These are phyloP conservation scores for Petrocephalus zakoni DNA, from an alignment of 2,113 vertebrate species.

Conservation along the genomic window DNA sequence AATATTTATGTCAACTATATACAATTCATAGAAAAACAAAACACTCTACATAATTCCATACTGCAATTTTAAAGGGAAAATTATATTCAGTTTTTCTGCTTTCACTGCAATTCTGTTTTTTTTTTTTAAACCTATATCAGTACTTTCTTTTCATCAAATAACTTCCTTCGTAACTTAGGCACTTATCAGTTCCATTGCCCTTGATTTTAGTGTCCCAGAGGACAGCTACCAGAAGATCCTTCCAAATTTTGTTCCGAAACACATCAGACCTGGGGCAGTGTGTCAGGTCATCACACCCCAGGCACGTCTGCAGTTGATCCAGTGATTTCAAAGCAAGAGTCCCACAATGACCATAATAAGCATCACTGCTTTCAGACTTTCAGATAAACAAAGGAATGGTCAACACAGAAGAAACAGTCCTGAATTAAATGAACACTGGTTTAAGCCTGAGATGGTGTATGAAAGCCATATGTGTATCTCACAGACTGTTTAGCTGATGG, in stretches of 20 bases:
- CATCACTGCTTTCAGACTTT: background rate
- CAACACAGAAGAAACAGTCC: constrained; percentile 34
- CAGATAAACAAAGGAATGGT: constrained; percentile 22
- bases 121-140: constrained; percentile 39
- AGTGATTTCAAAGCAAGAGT: constrained; percentile 24
- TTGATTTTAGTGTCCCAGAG: constrained; percentile 22
- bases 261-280: background rate
- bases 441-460: constrained; percentile 21
- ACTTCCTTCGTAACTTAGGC: constrained; percentile 47
- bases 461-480: constrained; percentile 20
- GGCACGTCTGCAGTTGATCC: background rate
- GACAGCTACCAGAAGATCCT: constrained; percentile 23
- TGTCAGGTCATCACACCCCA: constrained; percentile 17
- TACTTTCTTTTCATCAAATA: constrained; percentile 26
- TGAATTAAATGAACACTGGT: constrained; percentile 20
- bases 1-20: constrained; percentile 48
- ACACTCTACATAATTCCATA: constrained; percentile 31
- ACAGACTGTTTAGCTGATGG: constrained; percentile 34
- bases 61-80: constrained; percentile 34
- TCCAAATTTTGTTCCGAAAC: constrained; percentile 17
- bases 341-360: background rate
- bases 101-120: constrained; percentile 35
- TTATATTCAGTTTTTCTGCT: background rate
- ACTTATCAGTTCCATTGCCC: constrained; percentile 52
- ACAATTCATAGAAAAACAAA: constrained; percentile 47